Percentiles rank a stretch among this genome's conserved stretches.
Evolutionary conservation across 2,113 vertebrate species (phyloP).

Genomic region (Plotosus lineatus): DNA sequence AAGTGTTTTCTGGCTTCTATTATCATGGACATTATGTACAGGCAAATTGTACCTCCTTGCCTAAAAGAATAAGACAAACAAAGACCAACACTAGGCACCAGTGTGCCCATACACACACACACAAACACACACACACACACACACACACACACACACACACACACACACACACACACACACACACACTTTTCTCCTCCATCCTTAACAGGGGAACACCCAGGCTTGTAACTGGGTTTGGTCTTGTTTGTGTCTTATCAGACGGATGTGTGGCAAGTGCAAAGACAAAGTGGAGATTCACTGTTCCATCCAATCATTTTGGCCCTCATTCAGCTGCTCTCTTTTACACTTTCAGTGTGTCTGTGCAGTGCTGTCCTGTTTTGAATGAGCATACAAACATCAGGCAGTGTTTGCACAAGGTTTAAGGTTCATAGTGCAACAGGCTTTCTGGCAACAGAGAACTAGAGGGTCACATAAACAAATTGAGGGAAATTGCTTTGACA

Average conservation of each 20-base stretch:
- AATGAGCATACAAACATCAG: constrained; percentile 62
- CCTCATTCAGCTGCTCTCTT: constrained; percentile 66
- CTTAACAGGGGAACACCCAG: constrained; percentile 12
- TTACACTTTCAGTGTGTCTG: constrained; percentile 35
- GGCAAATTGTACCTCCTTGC: constrained; percentile 53
- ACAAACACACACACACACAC: neutral
- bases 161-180: constrained; percentile 8
- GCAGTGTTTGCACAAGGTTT: constrained; percentile 40
- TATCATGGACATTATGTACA: constrained; percentile 61
- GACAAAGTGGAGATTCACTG: constrained; percentile 73
- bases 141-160: constrained; percentile 1
- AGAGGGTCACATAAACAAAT: constrained; percentile 57
- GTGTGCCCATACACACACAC: too few relatives aligned
- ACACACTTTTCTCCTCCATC: neutral
- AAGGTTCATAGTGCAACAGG: constrained; percentile 60
- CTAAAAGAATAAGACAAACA: constrained; percentile 56
- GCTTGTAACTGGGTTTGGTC: constrained; percentile 42
- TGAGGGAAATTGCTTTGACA: neutral
- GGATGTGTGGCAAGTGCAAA: constrained; percentile 55
- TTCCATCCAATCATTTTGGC: constrained; percentile 65
- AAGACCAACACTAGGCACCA: constrained; percentile 47
- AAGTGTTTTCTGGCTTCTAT: constrained; percentile 61
- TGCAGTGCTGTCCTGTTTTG: constrained; percentile 49
- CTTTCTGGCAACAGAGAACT: constrained; percentile 55
- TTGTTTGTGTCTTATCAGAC: constrained; percentile 51